Evolutionary conservation across 2,888 invertebrate species (phyloP), one percentile per base, ranked within the genome.

Genomic region (Stegophylla sp.): DNA sequence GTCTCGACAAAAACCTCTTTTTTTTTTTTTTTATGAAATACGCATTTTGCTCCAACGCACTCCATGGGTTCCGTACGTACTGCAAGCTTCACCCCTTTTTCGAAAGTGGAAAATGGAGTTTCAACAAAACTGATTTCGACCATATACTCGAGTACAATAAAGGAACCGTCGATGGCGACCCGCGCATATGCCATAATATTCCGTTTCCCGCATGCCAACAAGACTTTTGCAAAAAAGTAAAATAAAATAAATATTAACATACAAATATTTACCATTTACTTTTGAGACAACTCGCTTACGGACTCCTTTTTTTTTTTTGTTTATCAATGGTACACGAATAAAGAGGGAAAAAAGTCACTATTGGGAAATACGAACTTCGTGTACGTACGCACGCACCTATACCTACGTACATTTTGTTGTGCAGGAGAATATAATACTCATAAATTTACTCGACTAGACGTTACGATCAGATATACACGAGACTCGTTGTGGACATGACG

Each of bases 391-490:
- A n/a, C n/a, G n/a, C n/a, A n/a, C n/a, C n/a, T n/a, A n/a, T n/a
- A n/a, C n/a, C n/a, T n/a, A n/a, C n/a, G n/a, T n/a, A n/a, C n/a
- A n/a, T n/a, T n/a, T n/a, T n/a, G n/a, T n/a, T n/a, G n/a, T n/a
- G n/a, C n/a, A 45, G 5, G 48, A 17, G 20, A 67, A 77, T n/a
- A n/a, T n/a, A n/a, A n/a, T 20, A 71, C 51, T 79, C 79, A 51
- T 79, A 79, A 79, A 79, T 79, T 63, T n/a, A 61, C 59, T 69
- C 23, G 61, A 34, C 26, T 59, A 79, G 79, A 71, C 61, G 71
- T 61, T 71, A 48, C 34, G 61, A 51, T 23, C 61, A 69, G 79
- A 79, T 79, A 79, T 79, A 79, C 41, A 26, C 67, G 43, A 10
- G 23, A n/a, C 48, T 59, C 48, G 20, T 28, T 23, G 79, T 45